Base-by-base conservation (phyloP, 2,113 vertebrate genomes). In the Pomatorhinus ruficollis region DNA sequence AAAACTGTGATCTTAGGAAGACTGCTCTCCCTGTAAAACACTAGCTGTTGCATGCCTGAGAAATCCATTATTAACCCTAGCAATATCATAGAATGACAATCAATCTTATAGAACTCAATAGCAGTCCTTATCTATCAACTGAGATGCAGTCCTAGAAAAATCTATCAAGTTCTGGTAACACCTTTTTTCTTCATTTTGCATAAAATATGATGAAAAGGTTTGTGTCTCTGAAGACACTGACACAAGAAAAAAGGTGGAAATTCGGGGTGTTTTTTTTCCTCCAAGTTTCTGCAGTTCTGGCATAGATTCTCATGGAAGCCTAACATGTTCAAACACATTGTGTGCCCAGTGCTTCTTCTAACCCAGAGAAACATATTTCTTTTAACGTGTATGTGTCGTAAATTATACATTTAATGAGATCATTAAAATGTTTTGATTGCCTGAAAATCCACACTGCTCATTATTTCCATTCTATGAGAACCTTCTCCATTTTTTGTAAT, bases 351-450 rank as follows among this genome's bases (percentile, higher is more conserved):
- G 11, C 60, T 60, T 74, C 75, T 53, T 64, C 49, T 74, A 85
- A 42, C 37, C 28, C 80, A 84, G 53, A 71, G 49, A 37, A 39
- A 89, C 54, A 27, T 77, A 87, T 28, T 89, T 94, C 83, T 96
- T 93, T 95, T 95, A 96, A 88, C 88, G 53, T 77, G 57, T 27
- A 50, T 71, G 7, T 81, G 64, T 52, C 64, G 64, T 45, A 89
- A 94, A 86, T 81, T 44, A 92, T 60, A 71, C 39, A 89, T 76
- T 90, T 95, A 93, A 94, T 95, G 76, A 93, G 78, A 75, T 92
- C 60, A 72, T 92, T 78, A 92, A 87, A 81, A 91, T 91, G 72
- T 90, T 96, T 93, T 95, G 66, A 86, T 94, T 94, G 88, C 95
- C 78, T 96, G 80, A 88, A 97, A 97, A 94, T 90, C 49, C 85